A percentile compares a stretch with the other conserved stretches of the same genome.
phyloP scores from a whole-genome alignment of 2,888 invertebrate genomes.

The Xanthostigma xanthostigma region DNA sequence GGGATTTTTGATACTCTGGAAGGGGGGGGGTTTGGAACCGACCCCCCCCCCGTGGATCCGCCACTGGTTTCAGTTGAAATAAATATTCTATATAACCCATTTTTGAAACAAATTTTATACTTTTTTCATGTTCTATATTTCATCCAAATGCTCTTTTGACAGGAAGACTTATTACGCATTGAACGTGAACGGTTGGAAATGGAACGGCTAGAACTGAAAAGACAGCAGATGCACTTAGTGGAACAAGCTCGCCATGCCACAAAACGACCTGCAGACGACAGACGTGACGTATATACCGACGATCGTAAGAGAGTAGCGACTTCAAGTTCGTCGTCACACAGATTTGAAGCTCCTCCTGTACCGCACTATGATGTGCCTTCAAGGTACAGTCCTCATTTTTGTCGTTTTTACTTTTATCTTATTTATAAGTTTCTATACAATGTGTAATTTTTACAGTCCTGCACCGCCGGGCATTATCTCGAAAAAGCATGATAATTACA shows the following conservation, averaged over 20 bases:
- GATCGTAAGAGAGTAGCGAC: conserved; percentile 23
- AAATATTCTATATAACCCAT: too few relatives aligned
- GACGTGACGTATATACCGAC: conserved; percentile 24
- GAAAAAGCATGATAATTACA: conserved; percentile 3
- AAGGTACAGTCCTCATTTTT: conserved; percentile 14
- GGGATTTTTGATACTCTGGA: too few relatives aligned
- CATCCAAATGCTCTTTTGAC: too few relatives aligned
- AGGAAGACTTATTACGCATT: conserved; percentile 24
- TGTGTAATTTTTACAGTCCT: not conserved
- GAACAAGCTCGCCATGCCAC: conserved; percentile 40
- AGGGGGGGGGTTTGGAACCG: too few relatives aligned
- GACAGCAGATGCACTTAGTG: conserved; percentile 51
- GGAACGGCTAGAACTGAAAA: conserved; percentile 70
- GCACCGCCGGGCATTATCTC: not conserved
- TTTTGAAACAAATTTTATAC: too few relatives aligned
- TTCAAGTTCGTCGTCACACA: conserved; percentile 21
- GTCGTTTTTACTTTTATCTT: not conserved
- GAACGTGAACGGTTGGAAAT: conserved; percentile 60
- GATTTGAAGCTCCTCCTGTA: conserved; percentile 41
- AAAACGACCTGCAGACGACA: conserved; percentile 35
- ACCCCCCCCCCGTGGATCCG: too few relatives aligned
- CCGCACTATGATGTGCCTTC: conserved; percentile 38
- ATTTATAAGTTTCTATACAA: not conserved
- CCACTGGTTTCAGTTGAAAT: too few relatives aligned
- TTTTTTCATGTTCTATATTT: too few relatives aligned